These are phyloP conservation scores for Tubulanus polymorphus DNA, from an alignment of 2,888 invertebrate species.

Conservation along the genomic window DNA sequence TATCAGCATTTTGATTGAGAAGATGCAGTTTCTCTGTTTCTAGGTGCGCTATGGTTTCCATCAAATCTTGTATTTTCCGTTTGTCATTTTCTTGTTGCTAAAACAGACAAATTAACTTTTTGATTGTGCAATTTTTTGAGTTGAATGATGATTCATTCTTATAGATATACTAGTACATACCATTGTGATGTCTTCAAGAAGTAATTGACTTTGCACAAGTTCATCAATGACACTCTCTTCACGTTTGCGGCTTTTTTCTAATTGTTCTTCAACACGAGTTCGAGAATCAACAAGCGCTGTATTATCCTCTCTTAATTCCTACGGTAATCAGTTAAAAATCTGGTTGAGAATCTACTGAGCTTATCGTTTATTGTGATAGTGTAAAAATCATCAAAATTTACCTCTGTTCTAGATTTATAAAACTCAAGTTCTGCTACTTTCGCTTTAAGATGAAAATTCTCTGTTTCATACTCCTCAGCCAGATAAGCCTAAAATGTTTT, in stretches of 20 bases:
- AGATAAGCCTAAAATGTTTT: conserved; percentile 64
- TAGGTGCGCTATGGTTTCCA: conserved; percentile 86
- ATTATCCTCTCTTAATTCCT: conserved; percentile 82
- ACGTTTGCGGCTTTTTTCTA: conserved; percentile 74
- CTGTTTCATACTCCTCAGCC: conserved; percentile 79
- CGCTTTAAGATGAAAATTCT: conserved; percentile 82
- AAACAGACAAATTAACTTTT: not conserved
- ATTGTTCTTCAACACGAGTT: conserved; percentile 86
- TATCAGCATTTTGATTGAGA: too few relatives aligned
- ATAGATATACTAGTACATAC: conserved; percentile 21
- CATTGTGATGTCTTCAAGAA: conserved; percentile 63
- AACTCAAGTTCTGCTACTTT: conserved; percentile 89
- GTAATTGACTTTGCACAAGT: conserved; percentile 77
- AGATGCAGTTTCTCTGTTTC: conserved; percentile 85
- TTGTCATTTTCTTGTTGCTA: conserved; percentile 76
- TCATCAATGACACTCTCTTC: conserved; percentile 82
- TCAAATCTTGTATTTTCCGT: conserved; percentile 76
- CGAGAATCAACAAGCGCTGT: conserved; percentile 85
- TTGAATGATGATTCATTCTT: not conserved
- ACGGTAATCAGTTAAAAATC: too few relatives aligned
- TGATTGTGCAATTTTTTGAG: not conserved
- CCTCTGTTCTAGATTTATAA: conserved; percentile 85
- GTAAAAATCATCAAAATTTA: too few relatives aligned
- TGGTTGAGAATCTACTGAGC: too few relatives aligned
- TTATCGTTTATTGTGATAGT: too few relatives aligned